Evolutionary conservation across 2,888 invertebrate species (phyloP), one percentile per base, ranked within the genome.

Genomic region (Amblyjoppa proteus): DNA sequence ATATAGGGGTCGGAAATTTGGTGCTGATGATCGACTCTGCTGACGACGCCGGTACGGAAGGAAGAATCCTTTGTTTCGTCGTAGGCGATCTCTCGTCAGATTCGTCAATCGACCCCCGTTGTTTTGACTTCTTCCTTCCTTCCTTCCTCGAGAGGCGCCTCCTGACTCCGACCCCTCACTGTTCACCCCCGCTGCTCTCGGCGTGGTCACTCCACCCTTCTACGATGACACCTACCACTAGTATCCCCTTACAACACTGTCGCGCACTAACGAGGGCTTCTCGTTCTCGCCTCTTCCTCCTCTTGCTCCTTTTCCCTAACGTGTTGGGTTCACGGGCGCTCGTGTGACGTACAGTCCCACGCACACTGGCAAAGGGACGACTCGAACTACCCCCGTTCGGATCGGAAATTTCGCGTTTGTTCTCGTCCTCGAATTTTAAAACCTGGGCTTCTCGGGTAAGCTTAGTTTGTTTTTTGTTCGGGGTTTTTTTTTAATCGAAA

Each of bases 181-280:
- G 69, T 71, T 75, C 78, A 66, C 11, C 70, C 56, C 56, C 53
- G 70, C 64, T 61, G 64, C 69, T 81, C 81, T 82, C 81, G 56
- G 74, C 74, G 85, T 41, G 81, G 82, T 82, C 79, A 85, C 78
- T 79, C 78, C 66, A 58, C 58, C 56, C 56, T 73, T 80, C 81
- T 80, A 82, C 58, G 82, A 86, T 80, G 87, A 84, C 81, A 86
- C 84, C 88, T 28, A 49, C 78, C 64, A 79, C 83, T 87, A 88
- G 88, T 88, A 87, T 87, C 87, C 87, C 88, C 83, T 86, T 68
- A 74, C 87, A 87, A 83, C 78, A 64, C 70, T 51, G 77, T 85
- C 58, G 74, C 84, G 85, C 87, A 83, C 90, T 90, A 90, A 90
- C 90, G 88, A 90, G 88, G 87, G 83, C 83, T 69, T 74, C 78